A percentile compares a stretch with the other conserved stretches of the same genome.
phyloP scores from a whole-genome alignment of 2,113 vertebrate species.

The Cyprinodon tularosa region DNA sequence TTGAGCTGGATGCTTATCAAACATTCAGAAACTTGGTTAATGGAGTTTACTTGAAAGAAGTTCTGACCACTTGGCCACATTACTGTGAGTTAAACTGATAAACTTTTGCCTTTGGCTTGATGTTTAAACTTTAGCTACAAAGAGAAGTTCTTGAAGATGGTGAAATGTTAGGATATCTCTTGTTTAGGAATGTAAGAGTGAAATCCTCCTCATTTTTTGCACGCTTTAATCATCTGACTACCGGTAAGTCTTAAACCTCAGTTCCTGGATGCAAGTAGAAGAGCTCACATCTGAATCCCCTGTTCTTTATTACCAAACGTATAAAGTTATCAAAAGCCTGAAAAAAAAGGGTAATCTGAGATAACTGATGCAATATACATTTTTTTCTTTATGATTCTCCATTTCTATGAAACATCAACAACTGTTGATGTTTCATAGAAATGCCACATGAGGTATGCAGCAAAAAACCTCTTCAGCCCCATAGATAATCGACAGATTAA shows the following conservation, averaged over 20 bases:
- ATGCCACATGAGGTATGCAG: no score
- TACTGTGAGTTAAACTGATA: background rate
- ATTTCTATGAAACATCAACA: no score
- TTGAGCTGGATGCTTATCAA: no score
- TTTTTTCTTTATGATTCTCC: no score
- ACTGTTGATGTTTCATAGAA: no score
- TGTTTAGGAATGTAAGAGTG: constrained; percentile 36
- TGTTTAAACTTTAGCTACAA: background rate
- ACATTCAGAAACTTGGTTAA: no score
- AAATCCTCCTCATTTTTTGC: constrained; percentile 44
- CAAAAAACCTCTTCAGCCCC: no score
- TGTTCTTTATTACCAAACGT: constrained; percentile 60
- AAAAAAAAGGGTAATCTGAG: no score
- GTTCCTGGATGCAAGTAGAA: constrained; percentile 54
- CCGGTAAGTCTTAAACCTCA: constrained; percentile 56
- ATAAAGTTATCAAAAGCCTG: constrained; percentile 45
- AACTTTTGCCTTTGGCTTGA: background rate
- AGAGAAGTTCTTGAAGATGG: background rate
- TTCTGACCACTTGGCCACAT: no score
- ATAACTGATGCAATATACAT: no score
- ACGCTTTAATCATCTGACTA: constrained; percentile 33
- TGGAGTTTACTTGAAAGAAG: no score
- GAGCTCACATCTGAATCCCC: constrained; percentile 45
- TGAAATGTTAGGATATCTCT: constrained; percentile 8
- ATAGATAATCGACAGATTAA: no score